Percentiles rank a stretch among this genome's conserved stretches.
These are phyloP conservation scores for Pangasius krempfi DNA, from an alignment of 2,797 vertebrate species.

Conservation along the genomic window DNA sequence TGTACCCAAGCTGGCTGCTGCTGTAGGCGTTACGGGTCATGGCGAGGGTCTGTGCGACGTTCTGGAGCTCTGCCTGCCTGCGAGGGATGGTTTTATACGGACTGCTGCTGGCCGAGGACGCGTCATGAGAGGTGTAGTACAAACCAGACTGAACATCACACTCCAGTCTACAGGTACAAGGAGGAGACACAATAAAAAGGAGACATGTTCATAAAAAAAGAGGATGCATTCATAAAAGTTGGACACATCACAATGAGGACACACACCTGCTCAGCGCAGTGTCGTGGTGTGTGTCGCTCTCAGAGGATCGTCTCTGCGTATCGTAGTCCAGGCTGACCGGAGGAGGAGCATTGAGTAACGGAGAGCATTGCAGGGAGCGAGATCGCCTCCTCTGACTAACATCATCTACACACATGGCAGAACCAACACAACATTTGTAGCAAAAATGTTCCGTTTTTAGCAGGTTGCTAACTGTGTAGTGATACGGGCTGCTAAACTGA, in stretches of 20 bases:
- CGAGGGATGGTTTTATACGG: constrained; percentile 88
- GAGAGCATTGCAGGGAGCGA: constrained; percentile 86
- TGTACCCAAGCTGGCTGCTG: constrained; percentile 91
- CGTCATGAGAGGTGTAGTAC: constrained; percentile 76
- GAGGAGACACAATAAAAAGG: background rate
- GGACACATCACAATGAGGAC: background rate
- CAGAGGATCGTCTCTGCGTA: constrained; percentile 64
- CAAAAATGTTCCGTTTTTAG: background rate
- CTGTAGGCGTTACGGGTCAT: constrained; percentile 95
- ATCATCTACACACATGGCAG: constrained; percentile 59
- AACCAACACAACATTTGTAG: background rate
- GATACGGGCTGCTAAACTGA: background rate
- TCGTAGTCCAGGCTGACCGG: constrained; percentile 76
- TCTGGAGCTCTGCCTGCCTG: constrained; percentile 81
- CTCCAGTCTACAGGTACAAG: constrained; percentile 70
- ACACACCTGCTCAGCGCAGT: constrained; percentile 72
- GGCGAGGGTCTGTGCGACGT: constrained; percentile 89
- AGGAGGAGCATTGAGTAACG: constrained; percentile 84
- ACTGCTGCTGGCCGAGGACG: constrained; percentile 88
- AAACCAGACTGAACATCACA: constrained; percentile 69
- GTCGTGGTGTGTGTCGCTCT: constrained; percentile 67
- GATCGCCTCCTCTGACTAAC: constrained; percentile 83
- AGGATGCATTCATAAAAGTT: background rate
- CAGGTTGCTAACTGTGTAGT: background rate
- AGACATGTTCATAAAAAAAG: background rate